phyloP scores from a whole-genome alignment of 2,113 vertebrate genomes.

The Terrapene triunguis region DNA sequence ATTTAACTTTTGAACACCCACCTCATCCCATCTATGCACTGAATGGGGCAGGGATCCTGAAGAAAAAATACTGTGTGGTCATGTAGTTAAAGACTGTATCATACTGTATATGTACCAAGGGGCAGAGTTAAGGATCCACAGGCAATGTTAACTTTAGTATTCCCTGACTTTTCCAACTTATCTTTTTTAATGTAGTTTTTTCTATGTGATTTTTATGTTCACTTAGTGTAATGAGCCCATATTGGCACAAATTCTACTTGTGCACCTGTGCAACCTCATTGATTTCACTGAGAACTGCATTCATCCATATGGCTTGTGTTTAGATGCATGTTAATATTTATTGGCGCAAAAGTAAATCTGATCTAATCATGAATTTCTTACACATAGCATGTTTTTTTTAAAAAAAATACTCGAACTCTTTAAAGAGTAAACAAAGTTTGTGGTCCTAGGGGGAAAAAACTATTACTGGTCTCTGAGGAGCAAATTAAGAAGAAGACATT shows the following conservation, averaged over 20 bases:
- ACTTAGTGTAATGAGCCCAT: neutral
- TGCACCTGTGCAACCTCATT: neutral
- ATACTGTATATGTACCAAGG: neutral
- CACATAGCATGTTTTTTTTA: neutral
- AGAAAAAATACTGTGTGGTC: neutral
- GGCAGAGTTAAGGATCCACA: neutral
- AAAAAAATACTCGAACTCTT: neutral
- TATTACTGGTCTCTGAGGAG: neutral
- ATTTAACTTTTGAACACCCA: neutral
- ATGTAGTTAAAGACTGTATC: neutral
- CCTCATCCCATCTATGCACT: neutral
- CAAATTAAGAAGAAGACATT: neutral
- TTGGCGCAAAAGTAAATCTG: neutral
- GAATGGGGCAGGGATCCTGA: neutral
- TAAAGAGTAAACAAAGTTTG: neutral
- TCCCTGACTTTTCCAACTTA: neutral
- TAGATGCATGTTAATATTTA: neutral
- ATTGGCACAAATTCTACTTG: neutral
- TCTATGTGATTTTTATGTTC: neutral
- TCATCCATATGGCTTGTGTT: neutral
- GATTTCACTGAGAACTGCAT: neutral
- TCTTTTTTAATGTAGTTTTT: neutral
- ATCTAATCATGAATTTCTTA: neutral
- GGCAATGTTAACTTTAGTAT: neutral
- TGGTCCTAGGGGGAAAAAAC: neutral